phyloP scores from a whole-genome alignment of 2,888 invertebrate species.

The Aspidiotus destructor region DNA sequence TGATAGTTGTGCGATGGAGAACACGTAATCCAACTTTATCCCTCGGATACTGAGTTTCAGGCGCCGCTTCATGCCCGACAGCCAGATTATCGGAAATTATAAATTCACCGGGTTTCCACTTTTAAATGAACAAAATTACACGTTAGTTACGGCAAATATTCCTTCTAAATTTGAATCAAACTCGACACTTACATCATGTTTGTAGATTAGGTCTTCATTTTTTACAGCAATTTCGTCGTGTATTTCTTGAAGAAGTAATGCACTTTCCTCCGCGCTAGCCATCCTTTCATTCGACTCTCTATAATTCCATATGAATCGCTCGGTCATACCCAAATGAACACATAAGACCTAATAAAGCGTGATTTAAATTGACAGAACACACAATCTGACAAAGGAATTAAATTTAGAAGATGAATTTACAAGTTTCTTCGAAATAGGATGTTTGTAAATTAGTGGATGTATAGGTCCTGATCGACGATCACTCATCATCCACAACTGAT shows the following conservation, averaged over 20 bases:
- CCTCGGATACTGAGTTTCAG: constrained; percentile 38
- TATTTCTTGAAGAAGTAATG: constrained; percentile 37
- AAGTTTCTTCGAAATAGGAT: constrained; percentile 38
- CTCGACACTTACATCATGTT: constrained; percentile 37
- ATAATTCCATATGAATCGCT: constrained; percentile 38
- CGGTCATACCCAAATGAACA: constrained; percentile 40
- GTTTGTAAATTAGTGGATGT: constrained; percentile 39
- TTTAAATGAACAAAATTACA: constrained; percentile 12
- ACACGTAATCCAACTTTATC: constrained; percentile 39
- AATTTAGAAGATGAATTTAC: constrained; percentile 32
- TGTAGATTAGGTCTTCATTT: constrained; percentile 37
- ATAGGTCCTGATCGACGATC: constrained; percentile 38
- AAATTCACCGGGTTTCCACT: constrained; percentile 40
- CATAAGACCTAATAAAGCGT: constrained; percentile 38
- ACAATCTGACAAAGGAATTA: neutral
- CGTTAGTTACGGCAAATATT: constrained; percentile 24
- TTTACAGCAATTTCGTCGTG: constrained; percentile 38
- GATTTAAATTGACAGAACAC: neutral
- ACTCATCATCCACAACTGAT: constrained; percentile 39
- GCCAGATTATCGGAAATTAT: constrained; percentile 40
- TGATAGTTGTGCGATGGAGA: constrained; percentile 39
- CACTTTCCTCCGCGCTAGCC: constrained; percentile 37
- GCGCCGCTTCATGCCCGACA: constrained; percentile 39
- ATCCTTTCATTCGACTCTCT: constrained; percentile 36
- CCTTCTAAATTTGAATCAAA: neutral